phyloP scores from a whole-genome alignment of 1,140 invertebrate species.

The Chlorops oryzae region DNA sequence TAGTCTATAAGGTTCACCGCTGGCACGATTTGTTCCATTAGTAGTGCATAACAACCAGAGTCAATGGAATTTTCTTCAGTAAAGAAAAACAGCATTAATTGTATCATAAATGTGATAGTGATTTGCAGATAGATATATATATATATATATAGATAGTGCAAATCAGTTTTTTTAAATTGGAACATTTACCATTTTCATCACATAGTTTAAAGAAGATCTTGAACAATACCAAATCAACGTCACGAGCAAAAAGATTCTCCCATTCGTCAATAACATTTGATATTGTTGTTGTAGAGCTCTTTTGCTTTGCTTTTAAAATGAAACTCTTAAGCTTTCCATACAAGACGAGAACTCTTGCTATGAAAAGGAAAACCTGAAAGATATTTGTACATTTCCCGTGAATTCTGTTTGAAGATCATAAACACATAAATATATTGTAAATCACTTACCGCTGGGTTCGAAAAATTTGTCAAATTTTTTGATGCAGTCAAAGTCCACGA shows the following conservation, averaged over 20 bases:
- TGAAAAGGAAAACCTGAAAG: conserved; percentile 50
- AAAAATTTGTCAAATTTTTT: conserved; percentile 46
- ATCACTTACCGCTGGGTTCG: conserved; percentile 45
- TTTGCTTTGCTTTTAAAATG: conserved; percentile 48
- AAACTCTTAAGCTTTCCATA: conserved; percentile 49
- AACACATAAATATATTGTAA: not conserved
- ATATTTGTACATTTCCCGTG: too few relatives aligned
- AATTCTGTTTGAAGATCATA: too few relatives aligned
- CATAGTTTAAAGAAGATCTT: too few relatives aligned
- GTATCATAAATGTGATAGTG: too few relatives aligned
- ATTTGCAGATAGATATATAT: too few relatives aligned
- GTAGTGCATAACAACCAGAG: conserved; percentile 18
- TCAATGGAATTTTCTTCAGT: too few relatives aligned
- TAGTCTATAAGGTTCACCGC: conserved; percentile 31
- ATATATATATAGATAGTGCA: too few relatives aligned
- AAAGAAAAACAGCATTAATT: too few relatives aligned
- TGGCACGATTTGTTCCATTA: conserved; percentile 25
- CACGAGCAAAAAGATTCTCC: conserved; percentile 53
- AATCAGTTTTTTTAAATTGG: too few relatives aligned
- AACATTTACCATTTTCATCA: too few relatives aligned
- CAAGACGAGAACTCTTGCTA: conserved; percentile 50
- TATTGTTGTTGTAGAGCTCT: conserved; percentile 48
- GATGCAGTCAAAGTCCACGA: conserved; percentile 55
- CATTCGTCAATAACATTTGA: conserved; percentile 54
- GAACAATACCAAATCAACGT: conserved; percentile 50